Percentiles rank a stretch among this genome's conserved stretches.
phyloP scores from a whole-genome alignment of 2,797 vertebrate species.

The Steatocranus sp. region DNA sequence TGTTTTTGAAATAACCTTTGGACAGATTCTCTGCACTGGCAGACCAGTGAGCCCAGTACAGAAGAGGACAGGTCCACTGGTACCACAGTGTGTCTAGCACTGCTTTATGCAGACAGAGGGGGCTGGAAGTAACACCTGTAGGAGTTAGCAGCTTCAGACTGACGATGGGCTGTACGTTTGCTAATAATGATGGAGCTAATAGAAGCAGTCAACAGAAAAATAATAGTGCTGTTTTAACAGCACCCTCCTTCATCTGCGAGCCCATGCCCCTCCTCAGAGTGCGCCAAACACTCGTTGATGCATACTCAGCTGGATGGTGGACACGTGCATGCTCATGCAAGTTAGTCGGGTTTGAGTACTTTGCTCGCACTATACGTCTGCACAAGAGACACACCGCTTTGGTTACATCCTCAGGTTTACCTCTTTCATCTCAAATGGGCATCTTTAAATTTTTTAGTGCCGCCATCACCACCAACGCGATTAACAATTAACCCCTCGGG shows the following conservation, averaged over 20 bases:
- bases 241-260: no score
- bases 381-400: no score
- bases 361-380: accelerated
- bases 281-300: accelerated
- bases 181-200: not conserved
- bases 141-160: no score
- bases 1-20: accelerated
- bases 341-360: accelerated
- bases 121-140: no score
- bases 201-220: no score
- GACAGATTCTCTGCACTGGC: not conserved
- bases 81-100: no score
- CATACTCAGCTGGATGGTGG: no score
- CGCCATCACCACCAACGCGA: accelerated
- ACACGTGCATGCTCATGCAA: no score
- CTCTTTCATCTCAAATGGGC: not conserved
- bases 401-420: no score
- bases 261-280: accelerated
- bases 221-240: no score
- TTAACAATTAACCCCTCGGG: not conserved
- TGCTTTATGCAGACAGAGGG: no score
- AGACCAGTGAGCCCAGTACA: not conserved
- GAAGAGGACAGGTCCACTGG: accelerated
- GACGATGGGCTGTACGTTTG: not conserved
- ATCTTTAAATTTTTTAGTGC: not conserved